These are phyloP conservation scores for Callaeas wilsoni DNA, from an alignment of 2,113 vertebrate genomes.

Conservation along the genomic window DNA sequence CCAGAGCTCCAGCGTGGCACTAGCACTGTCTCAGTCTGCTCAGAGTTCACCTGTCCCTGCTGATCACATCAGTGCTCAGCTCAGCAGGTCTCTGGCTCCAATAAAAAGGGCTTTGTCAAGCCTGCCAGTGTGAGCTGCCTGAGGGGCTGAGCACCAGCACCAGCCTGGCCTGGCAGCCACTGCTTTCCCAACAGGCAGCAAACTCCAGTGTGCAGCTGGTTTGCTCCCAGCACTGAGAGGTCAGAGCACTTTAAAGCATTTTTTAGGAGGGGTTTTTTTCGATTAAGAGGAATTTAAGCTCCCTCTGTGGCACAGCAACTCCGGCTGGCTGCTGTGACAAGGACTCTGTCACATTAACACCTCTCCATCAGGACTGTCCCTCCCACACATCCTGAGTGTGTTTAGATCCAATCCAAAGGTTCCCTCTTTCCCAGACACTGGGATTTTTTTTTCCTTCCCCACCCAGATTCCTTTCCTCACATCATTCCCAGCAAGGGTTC, in stretches of 20 bases:
- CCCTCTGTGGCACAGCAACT: background rate
- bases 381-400: background rate
- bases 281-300: background rate
- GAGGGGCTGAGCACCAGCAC: background rate
- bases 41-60: constrained; percentile 67
- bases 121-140: background rate
- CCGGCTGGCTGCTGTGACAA: background rate
- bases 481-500: background rate
- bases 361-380: background rate
- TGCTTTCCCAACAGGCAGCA: background rate
- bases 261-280: background rate
- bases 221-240: background rate
- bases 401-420: background rate
- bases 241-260: background rate
- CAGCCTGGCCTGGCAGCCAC: background rate
- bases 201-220: background rate
- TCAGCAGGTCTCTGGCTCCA: constrained; percentile 49
- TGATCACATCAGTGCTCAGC: constrained; percentile 45
- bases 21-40: constrained; percentile 17
- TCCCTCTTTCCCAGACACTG: background rate
- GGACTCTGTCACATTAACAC: background rate
- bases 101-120: background rate
- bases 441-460: background rate
- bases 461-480: background rate
- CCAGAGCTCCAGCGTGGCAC: constrained; percentile 69